Evolutionary conservation across 37 sponge, comb jelly and placozoan genomes (phyloP).

Genomic region (Geodia barretti): DNA sequence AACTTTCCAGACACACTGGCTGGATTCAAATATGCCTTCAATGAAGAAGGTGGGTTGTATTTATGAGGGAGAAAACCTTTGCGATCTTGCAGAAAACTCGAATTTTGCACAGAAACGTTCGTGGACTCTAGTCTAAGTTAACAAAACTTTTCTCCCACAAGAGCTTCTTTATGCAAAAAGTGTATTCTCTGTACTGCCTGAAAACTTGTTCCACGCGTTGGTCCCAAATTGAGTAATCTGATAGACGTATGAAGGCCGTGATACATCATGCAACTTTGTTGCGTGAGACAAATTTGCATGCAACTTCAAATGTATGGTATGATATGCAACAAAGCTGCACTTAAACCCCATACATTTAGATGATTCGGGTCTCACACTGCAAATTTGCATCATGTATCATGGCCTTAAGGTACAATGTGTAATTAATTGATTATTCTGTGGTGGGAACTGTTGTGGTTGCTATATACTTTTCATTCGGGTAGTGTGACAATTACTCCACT

Average conservation of each 20-base stretch:
- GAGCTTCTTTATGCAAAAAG: no score
- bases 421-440: neutral
- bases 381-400: neutral
- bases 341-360: no score
- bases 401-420: neutral
- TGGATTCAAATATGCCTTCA: conserved; percentile 68
- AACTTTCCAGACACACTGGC: conserved; percentile 61
- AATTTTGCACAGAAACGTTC: neutral
- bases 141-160: neutral
- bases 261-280: no score
- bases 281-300: no score
- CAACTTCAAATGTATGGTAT: no score
- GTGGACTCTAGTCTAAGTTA: neutral
- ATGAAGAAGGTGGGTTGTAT: no score
- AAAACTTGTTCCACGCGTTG: no score
- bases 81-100: neutral
- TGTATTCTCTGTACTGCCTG: no score
- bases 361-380: no score
- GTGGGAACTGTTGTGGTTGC: neutral
- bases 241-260: neutral
- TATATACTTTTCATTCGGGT: neutral
- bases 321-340: no score
- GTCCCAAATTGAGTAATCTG: neutral
- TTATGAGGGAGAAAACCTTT: neutral
- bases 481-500: no score